Conservation (phyloP, 2,797 vertebrate genomes). For the Chelon auratus region DNA sequence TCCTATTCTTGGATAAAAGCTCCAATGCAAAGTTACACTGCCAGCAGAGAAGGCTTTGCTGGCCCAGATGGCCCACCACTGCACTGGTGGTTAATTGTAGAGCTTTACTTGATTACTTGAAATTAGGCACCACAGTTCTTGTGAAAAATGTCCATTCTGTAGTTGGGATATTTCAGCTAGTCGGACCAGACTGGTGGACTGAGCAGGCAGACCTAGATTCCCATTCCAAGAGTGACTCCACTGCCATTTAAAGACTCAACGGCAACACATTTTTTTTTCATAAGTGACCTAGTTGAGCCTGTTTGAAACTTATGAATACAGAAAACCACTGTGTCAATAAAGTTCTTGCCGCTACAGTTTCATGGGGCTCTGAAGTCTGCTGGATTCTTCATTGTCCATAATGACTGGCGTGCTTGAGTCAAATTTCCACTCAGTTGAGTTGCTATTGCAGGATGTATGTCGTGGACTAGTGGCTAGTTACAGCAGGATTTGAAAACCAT, state of each 20-base stretch:
- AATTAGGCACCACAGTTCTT: neutral
- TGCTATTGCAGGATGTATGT: slow-evolving; percentile 57
- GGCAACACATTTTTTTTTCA: neutral
- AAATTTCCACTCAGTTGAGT: slow-evolving; percentile 59
- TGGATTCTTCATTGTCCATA: slow-evolving; percentile 50
- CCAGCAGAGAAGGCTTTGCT: no score
- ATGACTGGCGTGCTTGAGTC: slow-evolving; percentile 33
- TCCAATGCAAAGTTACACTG: no score
- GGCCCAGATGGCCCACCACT: no score
- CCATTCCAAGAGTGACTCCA: neutral
- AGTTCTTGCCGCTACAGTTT: slow-evolving; percentile 12
- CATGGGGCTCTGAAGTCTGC: slow-evolving; percentile 30
- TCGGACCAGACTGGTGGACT: neutral
- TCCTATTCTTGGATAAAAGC: no score
- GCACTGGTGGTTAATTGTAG: no score
- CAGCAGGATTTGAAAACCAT: slow-evolving; percentile 62
- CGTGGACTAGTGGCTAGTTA: slow-evolving; percentile 42
- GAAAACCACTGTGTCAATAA: slow-evolving; percentile 2
- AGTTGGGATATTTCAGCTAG: slow-evolving; percentile 3
- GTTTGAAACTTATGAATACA: slow-evolving; percentile 3
- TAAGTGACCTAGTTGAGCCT: neutral
- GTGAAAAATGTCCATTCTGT: neutral
- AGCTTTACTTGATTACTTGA: neutral
- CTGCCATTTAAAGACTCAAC: neutral
- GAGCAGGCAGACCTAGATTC: neutral